Percentiles rank a stretch among this genome's conserved stretches.
phyloP scores from a whole-genome alignment of 2,113 vertebrate genomes.

The Mastomys coucha region DNA sequence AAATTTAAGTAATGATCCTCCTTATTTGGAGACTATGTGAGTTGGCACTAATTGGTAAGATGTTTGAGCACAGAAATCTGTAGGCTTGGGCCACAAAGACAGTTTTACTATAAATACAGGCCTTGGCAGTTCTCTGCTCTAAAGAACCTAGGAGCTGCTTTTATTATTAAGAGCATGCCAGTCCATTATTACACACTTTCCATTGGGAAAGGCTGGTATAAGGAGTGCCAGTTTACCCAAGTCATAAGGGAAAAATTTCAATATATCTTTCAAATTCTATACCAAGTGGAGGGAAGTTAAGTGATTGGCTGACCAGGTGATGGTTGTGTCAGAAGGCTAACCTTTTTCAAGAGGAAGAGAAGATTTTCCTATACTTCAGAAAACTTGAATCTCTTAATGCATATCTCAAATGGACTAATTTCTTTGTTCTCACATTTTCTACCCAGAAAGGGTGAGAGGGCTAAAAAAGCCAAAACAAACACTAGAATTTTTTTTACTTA shows the following conservation, averaged over 20 bases:
- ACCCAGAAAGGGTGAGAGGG: background rate
- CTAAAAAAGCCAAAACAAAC: background rate
- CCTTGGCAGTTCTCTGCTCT: background rate
- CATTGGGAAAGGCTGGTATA: background rate
- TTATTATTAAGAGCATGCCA: constrained; percentile 55
- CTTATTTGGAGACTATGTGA: constrained; percentile 48
- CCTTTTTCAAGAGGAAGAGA: background rate
- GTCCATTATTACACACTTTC: constrained; percentile 35
- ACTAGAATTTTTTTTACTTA: background rate
- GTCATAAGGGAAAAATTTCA: background rate
- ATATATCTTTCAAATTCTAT: constrained; percentile 4
- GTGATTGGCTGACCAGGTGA: background rate
- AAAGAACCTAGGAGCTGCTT: constrained; percentile 29
- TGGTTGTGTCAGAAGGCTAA: background rate
- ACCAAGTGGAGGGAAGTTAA: background rate
- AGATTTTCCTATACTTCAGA: background rate
- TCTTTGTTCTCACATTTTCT: background rate
- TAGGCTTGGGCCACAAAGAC: constrained; percentile 51
- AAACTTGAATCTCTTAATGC: constrained; percentile 15
- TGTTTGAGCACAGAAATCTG: constrained; percentile 43
- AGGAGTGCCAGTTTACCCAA: background rate
- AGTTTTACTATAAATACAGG: constrained; percentile 54
- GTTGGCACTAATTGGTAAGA: background rate
- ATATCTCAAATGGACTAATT: background rate
- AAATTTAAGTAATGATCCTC: constrained; percentile 3